A percentile compares a stretch with the other conserved stretches of the same genome.
Conservation (phyloP, 2,888 invertebrate species). For the Cataglyphis rosenhaueri region DNA sequence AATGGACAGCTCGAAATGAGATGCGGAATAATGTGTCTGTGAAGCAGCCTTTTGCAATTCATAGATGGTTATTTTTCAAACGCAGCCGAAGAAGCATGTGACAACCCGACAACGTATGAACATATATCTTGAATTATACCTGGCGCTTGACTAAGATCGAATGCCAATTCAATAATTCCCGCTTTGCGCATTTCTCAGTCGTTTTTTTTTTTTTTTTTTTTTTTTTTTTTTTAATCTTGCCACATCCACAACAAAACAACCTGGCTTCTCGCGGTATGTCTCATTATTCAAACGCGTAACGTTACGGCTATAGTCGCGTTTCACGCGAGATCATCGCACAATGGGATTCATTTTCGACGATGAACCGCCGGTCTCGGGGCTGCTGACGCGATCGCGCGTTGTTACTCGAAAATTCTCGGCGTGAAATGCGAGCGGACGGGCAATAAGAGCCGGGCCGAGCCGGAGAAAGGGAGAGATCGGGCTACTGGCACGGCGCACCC, state of each 20-base stretch:
- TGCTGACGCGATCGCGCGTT: slow-evolving; percentile 41
- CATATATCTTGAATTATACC: not conserved
- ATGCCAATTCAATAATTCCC: slow-evolving; percentile 25
- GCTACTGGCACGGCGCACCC: slow-evolving; percentile 16
- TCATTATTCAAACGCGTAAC: slow-evolving; percentile 23
- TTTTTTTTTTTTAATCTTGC: not conserved
- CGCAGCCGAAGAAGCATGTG: slow-evolving; percentile 4
- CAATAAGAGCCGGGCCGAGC: slow-evolving; percentile 4
- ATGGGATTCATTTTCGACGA: slow-evolving; percentile 45
- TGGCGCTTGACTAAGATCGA: slow-evolving; percentile 25
- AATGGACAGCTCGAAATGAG: not conserved
- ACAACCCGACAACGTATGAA: slow-evolving; percentile 30
- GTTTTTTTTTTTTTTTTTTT: not conserved
- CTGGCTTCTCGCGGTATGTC: not conserved
- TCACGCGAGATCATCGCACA: slow-evolving; percentile 16
- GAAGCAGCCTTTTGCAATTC: not conserved
- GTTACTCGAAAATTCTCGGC: slow-evolving; percentile 71
- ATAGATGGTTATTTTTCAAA: slow-evolving; percentile 5
- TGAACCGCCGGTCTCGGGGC: slow-evolving; percentile 19
- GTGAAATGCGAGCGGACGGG: slow-evolving; percentile 47
- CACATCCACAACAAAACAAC: not conserved
- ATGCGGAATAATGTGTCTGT: not conserved
- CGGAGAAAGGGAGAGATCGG: slow-evolving; percentile 32
- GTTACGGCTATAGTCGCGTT: slow-evolving; percentile 3
- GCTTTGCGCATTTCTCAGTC: not conserved